These are phyloP conservation scores for Entomyzon cyanotis DNA, from an alignment of 2,113 vertebrate genomes.

Conservation along the genomic window DNA sequence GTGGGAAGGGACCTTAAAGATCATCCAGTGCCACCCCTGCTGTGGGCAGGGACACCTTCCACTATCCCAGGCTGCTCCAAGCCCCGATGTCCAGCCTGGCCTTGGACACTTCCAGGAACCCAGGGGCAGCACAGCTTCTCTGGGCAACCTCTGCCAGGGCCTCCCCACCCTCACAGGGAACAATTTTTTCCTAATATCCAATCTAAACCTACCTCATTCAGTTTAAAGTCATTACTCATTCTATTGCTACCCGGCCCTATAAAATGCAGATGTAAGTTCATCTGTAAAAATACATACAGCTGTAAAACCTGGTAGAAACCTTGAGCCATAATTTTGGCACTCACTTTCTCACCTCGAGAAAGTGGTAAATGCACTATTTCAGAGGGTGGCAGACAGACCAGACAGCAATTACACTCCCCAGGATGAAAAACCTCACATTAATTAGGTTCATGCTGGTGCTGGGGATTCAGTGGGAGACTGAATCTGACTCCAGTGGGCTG, in stretches of 20 bases:
- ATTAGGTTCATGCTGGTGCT: neutral
- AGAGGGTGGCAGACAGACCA: neutral
- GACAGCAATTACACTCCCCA: neutral
- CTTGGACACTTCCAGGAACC: neutral
- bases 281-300: neutral
- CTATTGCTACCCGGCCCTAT: neutral
- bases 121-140: neutral
- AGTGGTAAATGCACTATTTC: neutral
- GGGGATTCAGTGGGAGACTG: neutral
- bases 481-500: neutral
- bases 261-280: neutral
- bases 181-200: neutral
- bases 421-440: neutral
- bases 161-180: neutral
- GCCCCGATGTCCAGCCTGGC: rapidly evolving
- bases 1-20: neutral
- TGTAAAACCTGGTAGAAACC: neutral
- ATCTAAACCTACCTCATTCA: neutral
- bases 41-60: neutral
- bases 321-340: neutral
- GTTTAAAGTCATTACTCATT: neutral
- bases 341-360: neutral
- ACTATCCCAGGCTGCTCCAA: rapidly evolving
- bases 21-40: neutral
- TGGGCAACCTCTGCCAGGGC: neutral